A percentile compares a stretch with the other conserved stretches of the same genome.
Evolutionary conservation across 2,113 vertebrate species (phyloP).

Genomic region (Lontra canadensis): DNA sequence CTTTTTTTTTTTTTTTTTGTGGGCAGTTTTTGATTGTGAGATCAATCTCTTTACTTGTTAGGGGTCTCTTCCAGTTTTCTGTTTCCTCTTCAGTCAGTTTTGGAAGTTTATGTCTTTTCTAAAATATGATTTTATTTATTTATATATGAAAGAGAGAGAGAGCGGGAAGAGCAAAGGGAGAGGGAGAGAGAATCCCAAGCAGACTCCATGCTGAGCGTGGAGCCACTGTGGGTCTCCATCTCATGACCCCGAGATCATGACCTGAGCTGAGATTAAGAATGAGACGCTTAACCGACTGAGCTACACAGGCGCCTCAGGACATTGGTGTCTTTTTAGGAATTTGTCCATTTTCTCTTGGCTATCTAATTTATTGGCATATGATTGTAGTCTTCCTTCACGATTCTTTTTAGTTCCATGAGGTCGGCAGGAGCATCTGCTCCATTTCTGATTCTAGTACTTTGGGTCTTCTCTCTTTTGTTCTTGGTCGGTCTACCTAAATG

Average conservation of each 20-base stretch:
- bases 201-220: background rate
- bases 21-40: background rate
- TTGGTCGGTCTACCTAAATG: background rate
- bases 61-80: background rate
- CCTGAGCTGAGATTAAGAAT: background rate
- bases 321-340: background rate
- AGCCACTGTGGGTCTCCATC: background rate
- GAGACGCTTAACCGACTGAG: background rate
- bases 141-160: background rate
- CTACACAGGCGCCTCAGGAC: background rate
- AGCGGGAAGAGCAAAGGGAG: background rate
- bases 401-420: constrained; percentile 17
- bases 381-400: background rate
- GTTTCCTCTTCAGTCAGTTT: constrained; percentile 23
- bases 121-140: background rate
- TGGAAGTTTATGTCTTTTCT: background rate
- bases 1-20: background rate
- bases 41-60: background rate
- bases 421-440: background rate
- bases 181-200: background rate
- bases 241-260: background rate
- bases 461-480: background rate
- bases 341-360: background rate
- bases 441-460: background rate
- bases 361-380: background rate